Evolutionary conservation across 2,797 vertebrate genomes (phyloP).

Genomic region (Ispidina lecontei): DNA sequence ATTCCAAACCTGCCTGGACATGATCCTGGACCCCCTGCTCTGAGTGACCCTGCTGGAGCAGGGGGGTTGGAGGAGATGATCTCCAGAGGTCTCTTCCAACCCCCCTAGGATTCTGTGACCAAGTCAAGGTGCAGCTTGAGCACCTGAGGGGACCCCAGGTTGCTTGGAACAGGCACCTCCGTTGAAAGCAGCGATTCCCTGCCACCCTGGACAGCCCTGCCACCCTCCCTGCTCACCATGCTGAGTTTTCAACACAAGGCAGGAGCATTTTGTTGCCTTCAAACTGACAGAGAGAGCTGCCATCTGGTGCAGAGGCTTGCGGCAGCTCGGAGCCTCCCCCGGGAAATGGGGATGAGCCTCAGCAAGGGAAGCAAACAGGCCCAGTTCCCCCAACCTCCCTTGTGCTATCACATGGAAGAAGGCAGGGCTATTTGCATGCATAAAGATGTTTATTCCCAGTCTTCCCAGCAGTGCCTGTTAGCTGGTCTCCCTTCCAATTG

Average conservation of each 20-base stretch:
- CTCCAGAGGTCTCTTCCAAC: neutral
- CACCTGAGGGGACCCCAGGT: rapidly evolving
- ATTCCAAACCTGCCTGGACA: neutral
- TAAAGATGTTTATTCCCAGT: neutral
- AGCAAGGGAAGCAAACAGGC: rapidly evolving
- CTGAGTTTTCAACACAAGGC: neutral
- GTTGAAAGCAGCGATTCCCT: rapidly evolving
- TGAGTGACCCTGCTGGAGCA: too few species aligned
- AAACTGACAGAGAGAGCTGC: neutral
- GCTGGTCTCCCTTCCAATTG: neutral
- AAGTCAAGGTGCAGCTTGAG: rapidly evolving
- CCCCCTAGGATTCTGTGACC: neutral
- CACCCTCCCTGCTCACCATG: neutral
- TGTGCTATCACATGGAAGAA: neutral
- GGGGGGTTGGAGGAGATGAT: neutral
- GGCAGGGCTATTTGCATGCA: neutral
- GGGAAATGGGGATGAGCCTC: neutral
- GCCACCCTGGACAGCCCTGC: neutral
- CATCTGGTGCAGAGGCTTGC: conserved; percentile 23
- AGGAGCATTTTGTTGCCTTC: neutral
- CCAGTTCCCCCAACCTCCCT: neutral
- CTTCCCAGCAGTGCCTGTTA: neutral
- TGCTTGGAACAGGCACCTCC: neutral
- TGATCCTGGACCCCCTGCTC: neutral
- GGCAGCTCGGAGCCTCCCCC: neutral